Evolutionary conservation across 1,140 invertebrate species (phyloP).

Genomic region (Yoshiicerus persimilis): DNA sequence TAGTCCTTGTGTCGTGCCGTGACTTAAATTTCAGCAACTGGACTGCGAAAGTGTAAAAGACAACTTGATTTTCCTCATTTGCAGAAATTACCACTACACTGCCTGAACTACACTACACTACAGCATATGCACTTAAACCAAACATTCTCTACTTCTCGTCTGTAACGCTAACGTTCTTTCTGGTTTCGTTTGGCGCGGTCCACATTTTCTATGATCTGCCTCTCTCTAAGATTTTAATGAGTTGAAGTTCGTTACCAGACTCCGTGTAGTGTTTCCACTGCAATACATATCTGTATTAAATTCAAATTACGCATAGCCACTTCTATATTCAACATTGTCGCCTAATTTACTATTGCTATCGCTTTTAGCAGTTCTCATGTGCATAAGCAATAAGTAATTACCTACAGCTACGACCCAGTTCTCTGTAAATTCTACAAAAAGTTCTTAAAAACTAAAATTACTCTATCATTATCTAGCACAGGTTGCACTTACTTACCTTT

Average conservation of each 20-base stretch:
- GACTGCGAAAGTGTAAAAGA: background rate
- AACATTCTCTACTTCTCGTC: no score
- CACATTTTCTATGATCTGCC: background rate
- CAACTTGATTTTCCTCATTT: background rate
- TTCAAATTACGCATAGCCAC: background rate
- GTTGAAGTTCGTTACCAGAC: no score
- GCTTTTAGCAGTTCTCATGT: background rate
- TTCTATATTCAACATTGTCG: background rate
- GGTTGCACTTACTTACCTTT: background rate
- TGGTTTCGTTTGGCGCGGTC: background rate
- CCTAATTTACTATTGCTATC: background rate
- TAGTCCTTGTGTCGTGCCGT: background rate
- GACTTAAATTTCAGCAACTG: background rate
- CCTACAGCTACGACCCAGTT: no score
- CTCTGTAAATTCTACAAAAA: background rate
- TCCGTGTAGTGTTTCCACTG: no score
- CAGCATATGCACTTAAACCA: no score
- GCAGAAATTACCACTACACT: no score
- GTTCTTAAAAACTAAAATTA: no score
- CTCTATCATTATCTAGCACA: background rate
- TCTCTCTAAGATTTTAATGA: background rate
- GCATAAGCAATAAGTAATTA: background rate
- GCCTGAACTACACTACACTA: no score
- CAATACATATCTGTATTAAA: background rate
- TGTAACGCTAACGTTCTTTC: background rate